phyloP scores from a whole-genome alignment of 1,140 invertebrate species.

The Aphaenogaster ashmeadi region DNA sequence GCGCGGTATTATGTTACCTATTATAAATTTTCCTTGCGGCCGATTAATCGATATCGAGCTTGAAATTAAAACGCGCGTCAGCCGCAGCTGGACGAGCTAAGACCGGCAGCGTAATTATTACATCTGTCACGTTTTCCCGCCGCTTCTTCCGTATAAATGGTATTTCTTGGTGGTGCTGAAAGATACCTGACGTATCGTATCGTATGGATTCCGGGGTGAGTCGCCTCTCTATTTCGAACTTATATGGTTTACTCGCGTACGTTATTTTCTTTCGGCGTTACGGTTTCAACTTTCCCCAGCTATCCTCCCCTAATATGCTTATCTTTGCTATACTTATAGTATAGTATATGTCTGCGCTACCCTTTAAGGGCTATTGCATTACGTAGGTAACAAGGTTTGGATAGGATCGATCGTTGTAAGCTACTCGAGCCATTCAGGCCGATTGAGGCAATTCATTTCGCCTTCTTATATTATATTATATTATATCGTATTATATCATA shows the following conservation, averaged over 20 bases:
- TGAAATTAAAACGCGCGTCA: conserved; percentile 42
- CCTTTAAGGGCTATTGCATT: conserved; percentile 62
- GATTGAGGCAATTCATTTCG: background rate
- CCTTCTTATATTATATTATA: background rate
- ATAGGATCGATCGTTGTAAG: conserved; percentile 58
- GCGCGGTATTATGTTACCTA: conserved; percentile 49
- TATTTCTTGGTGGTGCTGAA: background rate
- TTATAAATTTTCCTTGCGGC: conserved; percentile 42
- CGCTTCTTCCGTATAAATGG: background rate
- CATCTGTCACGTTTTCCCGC: background rate
- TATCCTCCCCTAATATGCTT: conserved; percentile 40
- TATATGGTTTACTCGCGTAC: conserved; percentile 24
- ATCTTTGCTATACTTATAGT: conserved; percentile 48
- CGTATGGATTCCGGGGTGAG: background rate
- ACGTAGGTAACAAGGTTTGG: conserved; percentile 66
- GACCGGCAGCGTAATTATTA: conserved; percentile 28
- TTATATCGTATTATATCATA: background rate
- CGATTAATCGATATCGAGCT: conserved; percentile 52
- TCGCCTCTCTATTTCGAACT: conserved; percentile 11
- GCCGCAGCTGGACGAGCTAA: background rate
- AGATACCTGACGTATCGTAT: background rate
- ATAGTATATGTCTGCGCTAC: conserved; percentile 29
- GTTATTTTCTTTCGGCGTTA: conserved; percentile 44
- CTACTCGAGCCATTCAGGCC: background rate
- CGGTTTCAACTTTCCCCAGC: conserved; percentile 36